Evolutionary conservation across 2,797 vertebrate species (phyloP), one percentile per base, ranked within the genome.

Genomic region (Eulemur rubriventer): DNA sequence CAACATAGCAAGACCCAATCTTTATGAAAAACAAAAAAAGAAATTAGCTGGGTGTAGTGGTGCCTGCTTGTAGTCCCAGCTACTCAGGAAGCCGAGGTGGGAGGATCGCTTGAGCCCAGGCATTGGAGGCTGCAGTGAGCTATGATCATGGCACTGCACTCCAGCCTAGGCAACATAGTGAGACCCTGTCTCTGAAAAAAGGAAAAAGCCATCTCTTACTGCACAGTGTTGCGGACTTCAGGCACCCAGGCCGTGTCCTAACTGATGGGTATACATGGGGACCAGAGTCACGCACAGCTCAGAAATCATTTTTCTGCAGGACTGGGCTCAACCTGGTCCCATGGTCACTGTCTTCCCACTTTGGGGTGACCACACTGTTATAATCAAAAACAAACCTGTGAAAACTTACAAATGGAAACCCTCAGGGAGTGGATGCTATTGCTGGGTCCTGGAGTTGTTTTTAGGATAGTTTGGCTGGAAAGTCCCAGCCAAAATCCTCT

Each of bases 401-500:
- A n/a, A 28, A 46, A 63, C 12, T 30, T 87, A 46, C 5, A 11
- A 11, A 41, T 20, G 30, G 70, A 46, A 67, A 3, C 79, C 4
- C 0, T 1, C 7, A 67, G n/a, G 18, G 2, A 26, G 20, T 0
- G 18, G 75, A 38, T 20, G 3, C n/a, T 57, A 43, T 18, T 46
- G 30, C 43, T 18, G 41, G 17, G 26, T 72, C 67, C 67, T 2
- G 1, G 14, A 24, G 48, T 67, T 46, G 52, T 76, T 84, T 83
- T 52, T 10, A 30, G 65, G 30, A 61, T 43, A 14, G 6, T 52
- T 89, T 72, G 61, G 79, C 52, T 50, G 61, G 76, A 76, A 75
- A 82, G 24, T n/a, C 83, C 83, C 63, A 43, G 55, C 61, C 78
- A 84, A 7, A 33, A 89, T 94, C 83, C 52, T 69, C 59, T 50